Evolutionary conservation across 2,888 invertebrate genomes (phyloP), one percentile per base, ranked within the genome.

Genomic region (Caenorhabditis macrosperma): DNA sequence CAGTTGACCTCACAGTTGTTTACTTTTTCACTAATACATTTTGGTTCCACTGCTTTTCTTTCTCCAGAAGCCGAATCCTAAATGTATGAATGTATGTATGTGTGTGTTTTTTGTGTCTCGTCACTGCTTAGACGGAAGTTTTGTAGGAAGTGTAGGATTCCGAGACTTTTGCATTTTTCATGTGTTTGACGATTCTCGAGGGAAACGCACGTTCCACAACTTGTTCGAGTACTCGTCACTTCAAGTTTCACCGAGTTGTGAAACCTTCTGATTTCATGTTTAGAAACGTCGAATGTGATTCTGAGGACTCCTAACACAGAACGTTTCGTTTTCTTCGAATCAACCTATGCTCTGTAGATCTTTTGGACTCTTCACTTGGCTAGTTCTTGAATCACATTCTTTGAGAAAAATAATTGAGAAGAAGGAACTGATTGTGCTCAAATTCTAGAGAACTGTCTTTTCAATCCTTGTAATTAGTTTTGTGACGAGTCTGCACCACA

Each of bases 81-180:
- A 44, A 17, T 44, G n/a, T 17, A 5, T 44, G n/a, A n/a, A n/a
- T 17, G 41, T 60, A 35, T 55, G 17, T 30, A 22, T 22, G 20
- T 24, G 15, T 24, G 12, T 44, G 0, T 44, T 17, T 1, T 35
- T 59, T 24, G 7, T 26, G 24, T 20, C 17, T 54, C 26, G 50
- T 9, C 44, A n/a, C 17, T 44, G 22, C 20, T n/a, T 9, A 72
- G 17, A 38, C 54, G 63, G 57, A 64, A 64, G 63, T 64, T n/a
- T 63, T 52, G 41, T 44, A 17, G 26, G 41, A 60, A 60, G 41
- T 15, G 48, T 30, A 28, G 9, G 41, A 41, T 61, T 17, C 44
- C 41, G 54, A 71, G 61, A 61, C 17, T n/a, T 72, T 63, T 72
- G 63, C 63, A 72, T 72, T 72, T 72, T 72, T 72, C 72, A 63